Conservation (phyloP, 2,888 invertebrate species). For the Pseudolycoriella hygida region DNA sequence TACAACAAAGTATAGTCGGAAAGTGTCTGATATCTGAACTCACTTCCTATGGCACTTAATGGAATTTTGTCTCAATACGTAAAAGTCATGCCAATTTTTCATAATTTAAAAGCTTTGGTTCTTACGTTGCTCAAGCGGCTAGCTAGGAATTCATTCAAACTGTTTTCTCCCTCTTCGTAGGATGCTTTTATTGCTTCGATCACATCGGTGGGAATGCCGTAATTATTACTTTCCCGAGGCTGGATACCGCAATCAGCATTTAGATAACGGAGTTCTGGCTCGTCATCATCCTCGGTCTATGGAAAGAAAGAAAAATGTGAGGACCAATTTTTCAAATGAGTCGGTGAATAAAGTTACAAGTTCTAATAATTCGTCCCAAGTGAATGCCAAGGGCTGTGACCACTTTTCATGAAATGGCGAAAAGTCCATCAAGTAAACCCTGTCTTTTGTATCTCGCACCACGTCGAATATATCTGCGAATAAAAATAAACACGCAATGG, state of each 20-base stretch:
- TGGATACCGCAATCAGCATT: conserved; percentile 12
- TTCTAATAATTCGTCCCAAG: conserved; percentile 11
- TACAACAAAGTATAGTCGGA: too few relatives aligned
- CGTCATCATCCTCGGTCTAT: conserved; percentile 6
- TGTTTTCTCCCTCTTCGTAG: neutral
- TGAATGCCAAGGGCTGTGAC: conserved; percentile 12
- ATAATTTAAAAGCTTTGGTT: too few relatives aligned
- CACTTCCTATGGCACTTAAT: too few relatives aligned
- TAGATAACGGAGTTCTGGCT: conserved; percentile 14
- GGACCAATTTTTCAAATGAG: neutral
- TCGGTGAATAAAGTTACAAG: conserved; percentile 1
- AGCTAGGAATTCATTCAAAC: neutral
- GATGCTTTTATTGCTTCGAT: conserved; percentile 10
- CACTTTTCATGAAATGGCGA: conserved; percentile 11
- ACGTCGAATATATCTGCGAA: conserved; percentile 14
- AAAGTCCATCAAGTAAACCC: conserved; percentile 12
- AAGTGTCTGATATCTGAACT: too few relatives aligned
- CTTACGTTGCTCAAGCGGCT: neutral
- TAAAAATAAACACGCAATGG: too few relatives aligned
- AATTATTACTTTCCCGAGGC: conserved; percentile 12
- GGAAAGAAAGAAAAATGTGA: neutral
- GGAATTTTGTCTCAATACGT: too few relatives aligned
- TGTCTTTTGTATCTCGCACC: conserved; percentile 11
- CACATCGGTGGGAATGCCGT: conserved; percentile 14
- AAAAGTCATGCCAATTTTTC: too few relatives aligned